Evolutionary conservation across 2,888 invertebrate genomes (phyloP), one percentile per base, ranked within the genome.

Genomic region (Sarcophaga variegata): DNA sequence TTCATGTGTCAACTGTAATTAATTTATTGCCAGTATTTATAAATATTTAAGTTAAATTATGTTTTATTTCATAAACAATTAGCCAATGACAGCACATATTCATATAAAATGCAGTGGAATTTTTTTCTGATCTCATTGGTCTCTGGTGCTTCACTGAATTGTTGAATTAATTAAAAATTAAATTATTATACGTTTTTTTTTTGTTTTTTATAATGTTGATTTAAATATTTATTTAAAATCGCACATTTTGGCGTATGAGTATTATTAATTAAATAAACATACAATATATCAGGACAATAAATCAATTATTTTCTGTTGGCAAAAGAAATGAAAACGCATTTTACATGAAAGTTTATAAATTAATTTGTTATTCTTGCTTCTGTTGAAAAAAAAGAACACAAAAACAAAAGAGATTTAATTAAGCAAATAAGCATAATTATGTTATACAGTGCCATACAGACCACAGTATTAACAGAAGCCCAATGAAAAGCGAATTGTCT

Each of bases 231-330:
- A 12, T 70, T 67, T 5, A 14, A 64, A 54, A 72, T 63, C 63
- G 49, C 27, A 22, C 17, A 60, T 12, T 49, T 25, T 37, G 54
- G 10, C 60, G 22, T 64, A 45, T 62, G 20, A 49, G 27, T 37
- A 27, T 37, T 76, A 81, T 59, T 63, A 83, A 80, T 81, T 76
- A 60, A 72, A 71, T 67, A 76, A 80, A 82, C 60, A 67, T n/a
- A 49, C 20, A 75, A 75, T 64, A 76, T 76, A 25, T 14, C 10
- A 59, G 37, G 37, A 37, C 8, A 71, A 71, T 60, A 60, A 72
- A 72, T 62, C n/a, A 45, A 59, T 37, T 37, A 37, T 37, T 37
- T 37, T 37, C 2, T 37, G 8, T 37, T 37, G 37, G 10, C 37
- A 37, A 37, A 10, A 37, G 37, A 10, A 37, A 37, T 37, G 3